Base-by-base conservation (phyloP, 2,888 invertebrate genomes). In the Helleia helle region DNA sequence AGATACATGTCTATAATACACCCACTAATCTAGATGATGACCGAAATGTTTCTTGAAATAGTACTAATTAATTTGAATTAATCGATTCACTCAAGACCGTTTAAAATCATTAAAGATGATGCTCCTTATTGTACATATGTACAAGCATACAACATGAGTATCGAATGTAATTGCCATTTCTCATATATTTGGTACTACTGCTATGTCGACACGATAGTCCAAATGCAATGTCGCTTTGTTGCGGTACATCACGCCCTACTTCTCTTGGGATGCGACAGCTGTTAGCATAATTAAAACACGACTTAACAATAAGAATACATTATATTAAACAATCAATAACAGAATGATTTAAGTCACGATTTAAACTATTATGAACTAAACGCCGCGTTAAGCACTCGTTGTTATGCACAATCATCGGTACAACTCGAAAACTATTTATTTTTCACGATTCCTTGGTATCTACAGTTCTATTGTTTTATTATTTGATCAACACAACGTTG, bases 261-360 rank as follows among this genome's bases (percentile, higher is more conserved):
- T 80, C 65, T 59, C 74, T 58, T 55, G 54, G 63, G 63, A 69
- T 62, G 66, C 66, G 60, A 61, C 47, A 51, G 77, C 83, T 81
- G 79, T 81, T 81, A 81, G 76, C 77, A 69, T 77, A 79, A 83
- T 83, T 81, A 81, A 81, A 81, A 75, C 74, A 63, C 71, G 62
- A 62, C 65, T 56, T 65, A 71, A 69, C 65, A 73, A 66, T 60
- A 68, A 70, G 68, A 72, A 75, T 69, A 66, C 61, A 59, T 68
- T 56, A 60, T 62, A 25, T 31, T 36, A 6, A 7, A 36, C 27
- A 17, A 15, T 27, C 26, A 9, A 15, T 27, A 11, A 7, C 9
- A 13, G 36, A n/a, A n/a, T n/a, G 9, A 15, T n/a, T n/a, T 30
- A 30, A 4, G n/a, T 5, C 30, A 7, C 5, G n/a, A n/a, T n/a